Evolutionary conservation across 2,888 invertebrate species (phyloP).

Genomic region (Drosophila sordidula): DNA sequence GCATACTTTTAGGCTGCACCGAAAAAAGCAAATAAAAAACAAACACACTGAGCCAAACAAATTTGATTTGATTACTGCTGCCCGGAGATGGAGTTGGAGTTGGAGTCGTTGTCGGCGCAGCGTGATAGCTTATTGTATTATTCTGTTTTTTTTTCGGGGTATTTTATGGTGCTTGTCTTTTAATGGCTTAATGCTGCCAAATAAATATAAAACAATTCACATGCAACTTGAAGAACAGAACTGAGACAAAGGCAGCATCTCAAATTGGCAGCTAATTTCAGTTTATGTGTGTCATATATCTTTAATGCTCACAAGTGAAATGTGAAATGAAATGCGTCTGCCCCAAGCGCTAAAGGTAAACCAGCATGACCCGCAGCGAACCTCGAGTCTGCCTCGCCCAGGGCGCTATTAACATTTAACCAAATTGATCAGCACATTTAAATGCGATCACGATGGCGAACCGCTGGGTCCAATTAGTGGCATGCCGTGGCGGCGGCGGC

Average conservation of each 20-base stretch:
- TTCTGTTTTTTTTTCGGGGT: conserved; percentile 15
- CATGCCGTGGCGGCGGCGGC: conserved; percentile 42
- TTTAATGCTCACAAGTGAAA: conserved; percentile 48
- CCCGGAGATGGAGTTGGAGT: conserved; percentile 12
- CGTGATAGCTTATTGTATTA: conserved; percentile 50
- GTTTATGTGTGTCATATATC: conserved; percentile 69
- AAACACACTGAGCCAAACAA: conserved; percentile 57
- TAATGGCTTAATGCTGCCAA: conserved; percentile 72
- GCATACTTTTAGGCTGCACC: conserved; percentile 73
- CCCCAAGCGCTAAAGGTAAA: conserved; percentile 31
- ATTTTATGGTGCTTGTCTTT: conserved; percentile 62
- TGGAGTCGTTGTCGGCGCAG: conserved; percentile 29
- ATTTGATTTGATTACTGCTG: conserved; percentile 71
- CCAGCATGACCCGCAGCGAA: conserved; percentile 62
- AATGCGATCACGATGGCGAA: conserved; percentile 73
- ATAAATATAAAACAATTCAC: conserved; percentile 75
- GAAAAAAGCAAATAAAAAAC: conserved; percentile 31
- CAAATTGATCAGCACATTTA: conserved; percentile 78
- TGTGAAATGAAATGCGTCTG: conserved; percentile 26
- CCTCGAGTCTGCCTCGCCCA: conserved; percentile 55
- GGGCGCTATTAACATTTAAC: conserved; percentile 75
- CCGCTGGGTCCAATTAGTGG: conserved; percentile 76
- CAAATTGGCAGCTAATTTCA: conserved; percentile 77
- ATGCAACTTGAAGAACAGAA: conserved; percentile 36
- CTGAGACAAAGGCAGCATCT: conserved; percentile 58